phyloP scores from a whole-genome alignment of 2,797 vertebrate genomes.

The Phylloscopus collybita region DNA sequence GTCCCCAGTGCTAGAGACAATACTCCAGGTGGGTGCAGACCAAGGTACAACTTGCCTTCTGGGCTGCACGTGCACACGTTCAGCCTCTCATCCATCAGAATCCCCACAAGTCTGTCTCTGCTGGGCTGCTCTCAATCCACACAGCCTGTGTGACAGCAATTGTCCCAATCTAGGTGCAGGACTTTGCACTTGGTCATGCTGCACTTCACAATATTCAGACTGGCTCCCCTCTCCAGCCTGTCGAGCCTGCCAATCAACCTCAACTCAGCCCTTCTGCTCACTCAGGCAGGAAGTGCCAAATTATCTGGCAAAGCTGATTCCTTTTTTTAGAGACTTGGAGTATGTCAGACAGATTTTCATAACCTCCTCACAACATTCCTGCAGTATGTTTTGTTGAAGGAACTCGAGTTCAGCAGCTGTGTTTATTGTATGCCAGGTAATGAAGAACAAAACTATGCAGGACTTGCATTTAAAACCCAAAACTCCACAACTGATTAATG shows the following conservation, averaged over 20 bases:
- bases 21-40: neutral
- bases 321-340: neutral
- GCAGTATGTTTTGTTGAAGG: neutral
- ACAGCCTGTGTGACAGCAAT: neutral
- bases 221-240: neutral
- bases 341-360: neutral
- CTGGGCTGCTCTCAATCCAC: neutral
- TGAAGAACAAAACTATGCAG: neutral
- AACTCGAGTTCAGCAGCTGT: neutral
- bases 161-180: neutral
- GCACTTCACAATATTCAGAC: neutral
- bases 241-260: neutral
- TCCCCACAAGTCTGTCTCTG: neutral
- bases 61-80: rapidly evolving
- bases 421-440: neutral
- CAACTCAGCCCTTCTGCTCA: neutral
- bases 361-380: neutral
- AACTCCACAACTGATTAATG: neutral
- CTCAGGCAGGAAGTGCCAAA: neutral
- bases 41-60: neutral
- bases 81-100: neutral
- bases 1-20: neutral
- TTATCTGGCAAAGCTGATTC: neutral
- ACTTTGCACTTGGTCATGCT: neutral
- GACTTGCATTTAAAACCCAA: neutral